Percentiles rank a stretch among this genome's conserved stretches.
Conservation (phyloP, 1,140 invertebrate genomes). For the Lordiphosa stackelbergi region DNA sequence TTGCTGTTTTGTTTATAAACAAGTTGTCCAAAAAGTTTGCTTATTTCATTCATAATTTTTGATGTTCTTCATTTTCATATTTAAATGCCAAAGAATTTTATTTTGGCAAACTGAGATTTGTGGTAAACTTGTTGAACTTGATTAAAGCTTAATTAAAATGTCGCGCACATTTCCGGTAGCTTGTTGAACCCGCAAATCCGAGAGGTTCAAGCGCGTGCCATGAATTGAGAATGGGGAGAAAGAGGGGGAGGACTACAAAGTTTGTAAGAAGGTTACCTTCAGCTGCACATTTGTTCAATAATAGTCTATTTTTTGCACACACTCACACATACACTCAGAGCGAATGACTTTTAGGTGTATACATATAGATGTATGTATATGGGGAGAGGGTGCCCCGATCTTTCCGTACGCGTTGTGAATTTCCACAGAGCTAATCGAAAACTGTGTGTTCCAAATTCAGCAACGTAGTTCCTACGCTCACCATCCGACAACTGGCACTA, state of each 20-base stretch:
- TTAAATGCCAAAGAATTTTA: constrained; percentile 31
- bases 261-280: constrained; percentile 11
- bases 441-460: constrained; percentile 57
- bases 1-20: too few relatives aligned
- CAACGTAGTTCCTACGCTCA: constrained; percentile 43
- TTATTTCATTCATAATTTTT: not conserved
- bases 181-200: constrained; percentile 6
- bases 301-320: constrained; percentile 64
- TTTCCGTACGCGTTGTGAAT: constrained; percentile 32
- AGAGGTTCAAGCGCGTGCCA: constrained; percentile 43
- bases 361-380: not conserved
- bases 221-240: constrained; percentile 28
- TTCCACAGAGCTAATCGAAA: constrained; percentile 48
- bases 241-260: too few relatives aligned
- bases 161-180: constrained; percentile 67
- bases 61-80: not conserved
- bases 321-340: constrained; percentile 44
- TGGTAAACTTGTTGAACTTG: constrained; percentile 13
- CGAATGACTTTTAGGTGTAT: constrained; percentile 15
- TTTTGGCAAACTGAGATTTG: constrained; percentile 8
- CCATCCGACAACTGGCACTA: constrained; percentile 15
- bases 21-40: too few relatives aligned
- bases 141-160: constrained; percentile 75
- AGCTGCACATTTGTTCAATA: constrained; percentile 28
- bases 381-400: constrained; percentile 20